phyloP scores from a whole-genome alignment of 53 echinoderm and acorn worm genomes.

The Paracentrotus lividus region DNA sequence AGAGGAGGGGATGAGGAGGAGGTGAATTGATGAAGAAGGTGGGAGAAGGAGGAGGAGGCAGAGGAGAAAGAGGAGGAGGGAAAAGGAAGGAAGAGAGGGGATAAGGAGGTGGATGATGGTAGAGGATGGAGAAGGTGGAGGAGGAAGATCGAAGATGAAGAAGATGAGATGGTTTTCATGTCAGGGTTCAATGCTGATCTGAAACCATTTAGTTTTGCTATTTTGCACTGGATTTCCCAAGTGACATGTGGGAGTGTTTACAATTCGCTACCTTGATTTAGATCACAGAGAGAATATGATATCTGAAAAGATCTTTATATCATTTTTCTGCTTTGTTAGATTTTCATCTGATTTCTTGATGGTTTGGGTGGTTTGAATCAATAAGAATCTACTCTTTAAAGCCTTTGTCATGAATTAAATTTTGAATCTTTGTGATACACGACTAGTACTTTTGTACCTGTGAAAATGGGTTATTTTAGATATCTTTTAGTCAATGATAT shows the following conservation, averaged over 20 bases:
- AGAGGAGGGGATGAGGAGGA: neutral
- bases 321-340: neutral
- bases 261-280: neutral
- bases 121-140: neutral
- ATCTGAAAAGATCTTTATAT: neutral
- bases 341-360: neutral
- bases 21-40: neutral
- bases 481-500: neutral
- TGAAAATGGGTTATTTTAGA: neutral
- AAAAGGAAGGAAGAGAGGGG: neutral
- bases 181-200: conserved; percentile 13
- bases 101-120: neutral
- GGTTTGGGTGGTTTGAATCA: neutral
- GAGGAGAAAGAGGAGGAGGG: neutral
- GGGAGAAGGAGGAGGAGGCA: neutral
- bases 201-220: conserved; percentile 36
- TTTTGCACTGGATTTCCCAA: conserved; percentile 4
- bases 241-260: neutral
- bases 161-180: neutral
- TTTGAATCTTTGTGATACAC: neutral
- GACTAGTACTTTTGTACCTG: neutral
- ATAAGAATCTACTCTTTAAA: neutral
- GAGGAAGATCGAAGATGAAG: neutral
- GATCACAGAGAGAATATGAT: conserved; percentile 32
- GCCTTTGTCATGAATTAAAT: neutral